These are phyloP conservation scores for Echeneis naucrates DNA, from an alignment of 2,797 vertebrate genomes.

Conservation along the genomic window DNA sequence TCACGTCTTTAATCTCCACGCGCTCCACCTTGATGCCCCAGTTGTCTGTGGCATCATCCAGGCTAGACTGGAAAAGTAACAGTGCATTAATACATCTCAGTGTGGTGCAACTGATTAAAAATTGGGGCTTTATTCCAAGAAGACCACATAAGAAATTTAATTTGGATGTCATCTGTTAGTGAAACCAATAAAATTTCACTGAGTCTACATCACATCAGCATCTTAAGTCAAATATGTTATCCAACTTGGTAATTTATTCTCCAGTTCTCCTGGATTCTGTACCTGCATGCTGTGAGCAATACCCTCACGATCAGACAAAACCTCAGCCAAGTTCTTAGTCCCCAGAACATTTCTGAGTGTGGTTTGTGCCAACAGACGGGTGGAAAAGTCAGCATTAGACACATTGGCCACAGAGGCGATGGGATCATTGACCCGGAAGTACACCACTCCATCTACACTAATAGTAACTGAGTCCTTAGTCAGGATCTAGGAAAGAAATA, in stretches of 20 bases:
- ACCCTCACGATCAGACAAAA: constrained; percentile 85
- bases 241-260: not conserved
- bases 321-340: constrained; percentile 85
- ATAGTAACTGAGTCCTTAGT: constrained; percentile 88
- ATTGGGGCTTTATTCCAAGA: not conserved
- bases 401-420: constrained; percentile 87
- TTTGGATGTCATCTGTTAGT: no score
- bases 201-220: not conserved
- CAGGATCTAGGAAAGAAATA: constrained; percentile 75
- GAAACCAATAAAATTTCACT: not conserved
- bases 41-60: constrained; percentile 86
- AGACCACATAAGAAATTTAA: not conserved
- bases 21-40: constrained; percentile 90
- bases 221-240: not conserved
- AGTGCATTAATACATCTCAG: not conserved
- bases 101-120: not conserved
- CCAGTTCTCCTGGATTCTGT: not conserved
- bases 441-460: constrained; percentile 86
- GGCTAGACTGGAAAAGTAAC: constrained; percentile 62
- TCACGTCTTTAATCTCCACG: constrained; percentile 89
- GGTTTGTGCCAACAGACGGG: constrained; percentile 86
- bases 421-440: constrained; percentile 86
- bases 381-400: constrained; percentile 82
- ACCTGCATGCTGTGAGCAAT: constrained; percentile 89
- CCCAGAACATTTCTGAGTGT: constrained; percentile 87